phyloP scores from a whole-genome alignment of 1,140 invertebrate species.

The Heliothis virescens region DNA sequence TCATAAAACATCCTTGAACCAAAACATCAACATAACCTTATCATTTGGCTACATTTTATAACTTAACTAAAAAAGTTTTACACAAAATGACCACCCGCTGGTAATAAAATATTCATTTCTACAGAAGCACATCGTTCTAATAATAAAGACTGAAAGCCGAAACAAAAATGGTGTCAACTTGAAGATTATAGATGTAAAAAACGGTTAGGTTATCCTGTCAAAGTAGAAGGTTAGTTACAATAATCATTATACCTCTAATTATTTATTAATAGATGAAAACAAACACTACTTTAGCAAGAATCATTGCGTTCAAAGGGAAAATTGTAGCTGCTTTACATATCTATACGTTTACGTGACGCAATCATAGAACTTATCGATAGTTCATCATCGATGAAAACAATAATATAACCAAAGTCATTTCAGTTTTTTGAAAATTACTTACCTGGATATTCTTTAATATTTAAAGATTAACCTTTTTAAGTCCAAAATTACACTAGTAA shows the following conservation, averaged over 20 bases:
- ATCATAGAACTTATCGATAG: constrained; percentile 81
- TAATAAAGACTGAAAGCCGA: constrained; percentile 64
- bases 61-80: neutral
- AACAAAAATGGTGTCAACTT: constrained; percentile 83
- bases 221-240: constrained; percentile 74
- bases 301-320: constrained; percentile 44
- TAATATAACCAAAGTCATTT: constrained; percentile 71
- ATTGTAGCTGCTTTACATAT: constrained; percentile 62
- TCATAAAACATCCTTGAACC: constrained; percentile 66
- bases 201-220: constrained; percentile 81
- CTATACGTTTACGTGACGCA: constrained; percentile 84
- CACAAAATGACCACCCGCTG: neutral
- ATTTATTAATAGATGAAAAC: constrained; percentile 39
- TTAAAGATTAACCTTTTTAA: constrained; percentile 54
- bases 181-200: constrained; percentile 57
- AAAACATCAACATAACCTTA: constrained; percentile 86
- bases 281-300: constrained; percentile 30
- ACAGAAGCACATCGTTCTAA: constrained; percentile 26
- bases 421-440: constrained; percentile 52
- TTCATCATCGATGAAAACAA: constrained; percentile 78
- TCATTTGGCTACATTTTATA: constrained; percentile 31
- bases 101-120: constrained; percentile 2
- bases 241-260: constrained; percentile 46
- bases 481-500: constrained; percentile 42
- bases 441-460: constrained; percentile 53